Conservation (phyloP, 2,888 invertebrate genomes). For the Congeria kusceri region DNA sequence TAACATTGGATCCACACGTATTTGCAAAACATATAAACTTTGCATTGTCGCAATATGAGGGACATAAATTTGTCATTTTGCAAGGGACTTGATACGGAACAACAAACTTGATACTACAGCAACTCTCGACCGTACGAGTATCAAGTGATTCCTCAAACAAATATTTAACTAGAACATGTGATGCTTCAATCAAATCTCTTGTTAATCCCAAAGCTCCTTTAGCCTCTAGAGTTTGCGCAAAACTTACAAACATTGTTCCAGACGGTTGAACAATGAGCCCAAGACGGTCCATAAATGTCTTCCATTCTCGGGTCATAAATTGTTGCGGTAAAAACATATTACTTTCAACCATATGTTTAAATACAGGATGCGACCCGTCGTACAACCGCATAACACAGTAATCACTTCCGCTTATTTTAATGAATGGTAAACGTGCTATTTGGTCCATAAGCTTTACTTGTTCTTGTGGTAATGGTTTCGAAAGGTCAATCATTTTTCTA, state of each 20-base stretch:
- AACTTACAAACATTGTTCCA: slow-evolving; percentile 43
- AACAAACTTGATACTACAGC: slow-evolving; percentile 42
- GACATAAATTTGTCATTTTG: background rate
- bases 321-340: slow-evolving; percentile 35
- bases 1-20: background rate
- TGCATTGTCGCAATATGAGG: background rate
- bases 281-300: slow-evolving; percentile 33
- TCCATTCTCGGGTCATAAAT: slow-evolving; percentile 23
- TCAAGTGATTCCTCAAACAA: slow-evolving; percentile 8
- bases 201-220: background rate
- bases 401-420: slow-evolving; percentile 2
- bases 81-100: slow-evolving; percentile 14
- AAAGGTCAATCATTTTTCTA: background rate
- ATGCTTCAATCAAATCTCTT: slow-evolving; percentile 22
- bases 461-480: background rate
- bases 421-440: slow-evolving; percentile 20
- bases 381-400: slow-evolving; percentile 32
- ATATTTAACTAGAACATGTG: slow-evolving; percentile 21
- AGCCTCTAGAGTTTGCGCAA: slow-evolving; percentile 40
- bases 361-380: slow-evolving; percentile 13
- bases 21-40: background rate
- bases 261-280: slow-evolving; percentile 47
- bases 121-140: background rate
- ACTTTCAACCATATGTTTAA: slow-evolving; percentile 16
- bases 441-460: background rate